Evolutionary conservation across 2,888 invertebrate species (phyloP).

Genomic region (Lasius platythorax): DNA sequence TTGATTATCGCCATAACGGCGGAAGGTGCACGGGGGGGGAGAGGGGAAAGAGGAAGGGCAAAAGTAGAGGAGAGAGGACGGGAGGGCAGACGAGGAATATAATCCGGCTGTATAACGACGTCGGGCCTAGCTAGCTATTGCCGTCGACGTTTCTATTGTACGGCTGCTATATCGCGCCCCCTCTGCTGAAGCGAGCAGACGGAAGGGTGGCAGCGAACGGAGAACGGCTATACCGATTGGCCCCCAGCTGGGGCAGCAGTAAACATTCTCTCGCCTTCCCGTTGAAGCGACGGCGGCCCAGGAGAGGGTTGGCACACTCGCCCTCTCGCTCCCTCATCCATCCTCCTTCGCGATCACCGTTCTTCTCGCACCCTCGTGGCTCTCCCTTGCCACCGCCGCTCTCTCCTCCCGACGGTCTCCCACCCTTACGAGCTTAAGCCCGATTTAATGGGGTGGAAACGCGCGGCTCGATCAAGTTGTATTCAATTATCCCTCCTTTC

Average conservation of each 20-base stretch:
- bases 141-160: slow-evolving; percentile 80
- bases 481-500: slow-evolving; percentile 85
- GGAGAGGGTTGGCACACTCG: slow-evolving; percentile 34
- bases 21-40: slow-evolving; percentile 8
- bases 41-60: background rate
- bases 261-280: slow-evolving; percentile 83
- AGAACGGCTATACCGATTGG: slow-evolving; percentile 82
- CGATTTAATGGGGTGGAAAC: slow-evolving; percentile 86
- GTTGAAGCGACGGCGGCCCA: slow-evolving; percentile 52
- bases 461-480: slow-evolving; percentile 86
- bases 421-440: slow-evolving; percentile 82
- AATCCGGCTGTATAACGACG: slow-evolving; percentile 82
- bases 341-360: slow-evolving; percentile 28
- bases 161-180: slow-evolving; percentile 73
- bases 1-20: slow-evolving; percentile 77
- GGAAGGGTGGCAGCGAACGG: slow-evolving; percentile 50
- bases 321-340: slow-evolving; percentile 35
- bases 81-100: slow-evolving; percentile 70
- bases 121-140: slow-evolving; percentile 80
- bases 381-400: slow-evolving; percentile 30
- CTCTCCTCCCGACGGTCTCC: slow-evolving; percentile 51
- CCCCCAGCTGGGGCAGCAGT: slow-evolving; percentile 84
- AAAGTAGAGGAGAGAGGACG: slow-evolving; percentile 63
- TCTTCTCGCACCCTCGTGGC: slow-evolving; percentile 50
- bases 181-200: slow-evolving; percentile 49